Evolutionary conservation across 1,140 invertebrate genomes (phyloP), one percentile per base, ranked within the genome.

Genomic region (Diprion similis): DNA sequence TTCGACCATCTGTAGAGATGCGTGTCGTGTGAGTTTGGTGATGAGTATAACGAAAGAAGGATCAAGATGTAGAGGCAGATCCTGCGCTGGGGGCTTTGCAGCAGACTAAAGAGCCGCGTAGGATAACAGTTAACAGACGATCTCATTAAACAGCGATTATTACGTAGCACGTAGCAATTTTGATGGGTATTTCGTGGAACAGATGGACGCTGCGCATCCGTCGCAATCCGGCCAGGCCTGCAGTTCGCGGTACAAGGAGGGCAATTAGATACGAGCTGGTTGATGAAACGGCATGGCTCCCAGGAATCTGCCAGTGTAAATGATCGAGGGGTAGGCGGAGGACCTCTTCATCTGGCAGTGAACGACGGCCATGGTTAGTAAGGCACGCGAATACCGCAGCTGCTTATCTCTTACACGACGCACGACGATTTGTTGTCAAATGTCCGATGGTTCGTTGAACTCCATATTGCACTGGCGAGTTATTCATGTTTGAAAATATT

Each of bases 91-190:
- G n/a, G 51, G 4, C 9, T 59, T 59, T 59, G 51, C 11, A 8
- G 11, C 51, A 8, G 11, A 59, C 11, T 59, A 17, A 13, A 59
- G 51, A 59, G 11, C 6, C 51, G 51, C 51, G n/a, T n/a, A n/a
- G 11, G 51, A 59, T 59, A 59, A 59, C 15, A 10, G 48, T 51
- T 10, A 51, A 0, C 51, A 59, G 51, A 59, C 51, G 11, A 17
- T 59, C 51, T 59, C 51, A 59, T 59, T 59, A 59, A 59, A 59
- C 9, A 59, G 4, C 51, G 51, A 59, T 59, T 59, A 59, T 59
- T 59, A 59, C 51, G 51, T 59, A 59, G 51, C 51, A 59, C n/a
- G 51, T 59, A 59, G 51, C n/a, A 59, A 59, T 59, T 59, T 59
- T 13, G n/a, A 17, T 59, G n/a, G n/a, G 9, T 17, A 59, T 15